Evolutionary conservation across 2,113 vertebrate genomes (phyloP).

Genomic region (Helogale parvula): DNA sequence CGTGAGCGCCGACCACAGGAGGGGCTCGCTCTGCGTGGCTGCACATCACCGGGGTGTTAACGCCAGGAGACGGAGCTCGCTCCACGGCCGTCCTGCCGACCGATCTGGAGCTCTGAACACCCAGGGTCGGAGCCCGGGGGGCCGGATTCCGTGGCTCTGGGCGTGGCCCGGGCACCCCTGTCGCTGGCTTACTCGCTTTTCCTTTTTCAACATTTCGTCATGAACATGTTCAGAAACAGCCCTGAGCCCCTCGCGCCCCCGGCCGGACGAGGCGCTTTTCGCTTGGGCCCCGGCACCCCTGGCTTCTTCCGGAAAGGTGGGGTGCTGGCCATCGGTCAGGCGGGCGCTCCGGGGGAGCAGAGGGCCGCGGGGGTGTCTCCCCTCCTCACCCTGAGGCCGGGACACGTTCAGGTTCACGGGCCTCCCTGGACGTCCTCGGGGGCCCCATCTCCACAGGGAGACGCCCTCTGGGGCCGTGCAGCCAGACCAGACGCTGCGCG

Average conservation of each 20-base stretch:
- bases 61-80: background rate
- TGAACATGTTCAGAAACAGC: background rate
- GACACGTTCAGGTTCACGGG: too few relatives aligned
- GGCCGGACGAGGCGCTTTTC: too few relatives aligned
- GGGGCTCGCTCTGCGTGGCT: background rate
- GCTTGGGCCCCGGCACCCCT: too few relatives aligned
- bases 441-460: background rate
- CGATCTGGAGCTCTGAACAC: background rate
- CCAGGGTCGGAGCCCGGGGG: accelerated
- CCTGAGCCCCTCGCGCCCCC: accelerated
- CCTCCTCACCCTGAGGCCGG: background rate
- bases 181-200: background rate
- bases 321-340: background rate
- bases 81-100: accelerated
- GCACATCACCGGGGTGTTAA: background rate
- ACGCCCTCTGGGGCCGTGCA: accelerated
- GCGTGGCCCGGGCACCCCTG: accelerated
- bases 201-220: background rate
- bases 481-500: accelerated
- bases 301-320: background rate
- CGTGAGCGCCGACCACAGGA: background rate
- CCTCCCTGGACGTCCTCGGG: background rate
- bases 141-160: accelerated
- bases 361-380: background rate
- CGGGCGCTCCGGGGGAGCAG: background rate